A percentile compares a stretch with the other conserved stretches of the same genome.
These are phyloP conservation scores for Drosophila borborema DNA, from an alignment of 2,888 invertebrate genomes.

Conservation along the genomic window DNA sequence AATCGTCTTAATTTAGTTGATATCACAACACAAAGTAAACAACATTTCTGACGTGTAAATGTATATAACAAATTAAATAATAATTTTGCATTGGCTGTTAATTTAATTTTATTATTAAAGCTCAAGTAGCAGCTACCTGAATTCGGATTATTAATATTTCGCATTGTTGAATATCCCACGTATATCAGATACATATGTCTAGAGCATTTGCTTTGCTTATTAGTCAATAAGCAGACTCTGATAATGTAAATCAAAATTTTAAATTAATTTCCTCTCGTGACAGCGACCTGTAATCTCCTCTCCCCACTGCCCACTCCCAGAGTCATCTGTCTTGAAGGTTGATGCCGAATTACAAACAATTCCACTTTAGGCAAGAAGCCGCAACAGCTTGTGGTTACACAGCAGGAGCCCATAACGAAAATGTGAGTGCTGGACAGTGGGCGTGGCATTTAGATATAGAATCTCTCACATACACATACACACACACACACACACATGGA, in stretches of 20 bases:
- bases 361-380: slow-evolving; percentile 74
- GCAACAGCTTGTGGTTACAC: slow-evolving; percentile 71
- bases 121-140: background rate
- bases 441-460: slow-evolving; percentile 26
- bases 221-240: slow-evolving; percentile 1
- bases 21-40: too few relatives aligned
- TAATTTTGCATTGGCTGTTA: too few relatives aligned
- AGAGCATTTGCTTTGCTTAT: background rate
- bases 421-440: slow-evolving; percentile 26
- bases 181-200: too few relatives aligned
- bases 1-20: too few relatives aligned
- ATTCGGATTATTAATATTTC: background rate
- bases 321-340: background rate
- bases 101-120: background rate
- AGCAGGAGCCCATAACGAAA: slow-evolving; percentile 37
- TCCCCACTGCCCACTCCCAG: background rate
- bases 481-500: background rate
- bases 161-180: background rate
- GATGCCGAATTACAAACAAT: slow-evolving; percentile 75
- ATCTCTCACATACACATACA: background rate
- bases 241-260: slow-evolving; percentile 61
- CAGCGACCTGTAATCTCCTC: background rate
- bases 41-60: too few relatives aligned
- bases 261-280: slow-evolving; percentile 59
- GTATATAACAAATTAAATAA: too few relatives aligned